Conservation (phyloP, 2,797 vertebrate species). For the Allenopithecus nigroviridis region DNA sequence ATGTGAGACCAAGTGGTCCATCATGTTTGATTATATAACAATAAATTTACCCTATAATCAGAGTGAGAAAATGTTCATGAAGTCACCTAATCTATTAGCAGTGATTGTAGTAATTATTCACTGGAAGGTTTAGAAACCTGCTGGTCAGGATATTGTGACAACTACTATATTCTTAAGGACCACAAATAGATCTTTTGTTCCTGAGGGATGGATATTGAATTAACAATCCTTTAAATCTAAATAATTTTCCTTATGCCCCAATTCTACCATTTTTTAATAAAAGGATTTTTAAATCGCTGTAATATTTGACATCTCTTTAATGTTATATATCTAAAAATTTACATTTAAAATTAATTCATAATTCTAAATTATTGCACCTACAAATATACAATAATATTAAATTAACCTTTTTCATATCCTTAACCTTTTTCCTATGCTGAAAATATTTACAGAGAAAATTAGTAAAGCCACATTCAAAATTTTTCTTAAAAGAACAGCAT, state of each 20-base stretch:
- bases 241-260: not conserved
- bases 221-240: not conserved
- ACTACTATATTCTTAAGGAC: not conserved
- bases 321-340: not conserved
- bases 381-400: not conserved
- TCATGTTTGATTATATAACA: not conserved
- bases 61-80: not conserved
- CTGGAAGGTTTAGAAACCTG: not conserved
- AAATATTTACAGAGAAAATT: not conserved
- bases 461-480: not conserved
- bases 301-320: not conserved
- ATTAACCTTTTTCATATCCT: not conserved
- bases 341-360: not conserved
- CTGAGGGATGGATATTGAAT: not conserved
- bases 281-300: not conserved
- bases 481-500: constrained; percentile 3
- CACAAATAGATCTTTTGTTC: not conserved
- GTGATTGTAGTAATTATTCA: not conserved
- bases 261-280: not conserved
- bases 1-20: not conserved
- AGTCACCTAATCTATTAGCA: not conserved
- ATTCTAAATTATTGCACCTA: not conserved
- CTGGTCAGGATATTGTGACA: not conserved
- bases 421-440: not conserved
- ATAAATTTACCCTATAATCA: not conserved